Percentiles rank a stretch among this genome's conserved stretches.
These are phyloP conservation scores for Cariama cristata DNA, from an alignment of 2,113 vertebrate species.

Conservation along the genomic window DNA sequence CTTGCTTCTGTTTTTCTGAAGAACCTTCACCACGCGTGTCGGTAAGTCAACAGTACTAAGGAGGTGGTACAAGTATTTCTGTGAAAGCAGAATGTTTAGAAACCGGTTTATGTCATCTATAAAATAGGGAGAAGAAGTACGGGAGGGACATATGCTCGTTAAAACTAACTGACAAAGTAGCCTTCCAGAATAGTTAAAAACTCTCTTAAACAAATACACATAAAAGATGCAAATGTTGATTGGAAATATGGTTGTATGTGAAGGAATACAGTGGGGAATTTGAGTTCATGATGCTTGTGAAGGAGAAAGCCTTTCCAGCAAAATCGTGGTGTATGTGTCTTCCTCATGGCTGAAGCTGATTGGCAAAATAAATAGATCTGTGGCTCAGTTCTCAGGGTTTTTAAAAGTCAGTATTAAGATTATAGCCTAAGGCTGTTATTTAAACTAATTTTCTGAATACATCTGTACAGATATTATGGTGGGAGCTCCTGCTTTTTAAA, in stretches of 20 bases:
- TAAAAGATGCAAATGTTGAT: neutral
- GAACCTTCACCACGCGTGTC: fast-evolving
- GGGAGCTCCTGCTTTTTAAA: neutral
- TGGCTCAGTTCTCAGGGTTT: neutral
- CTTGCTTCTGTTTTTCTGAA: neutral
- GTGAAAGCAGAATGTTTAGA: neutral
- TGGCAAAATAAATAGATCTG: neutral
- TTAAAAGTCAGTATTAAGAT: neutral
- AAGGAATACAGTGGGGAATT: neutral
- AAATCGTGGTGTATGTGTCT: neutral
- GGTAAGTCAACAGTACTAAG: fast-evolving
- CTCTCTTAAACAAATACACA: neutral
- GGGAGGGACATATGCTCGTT: neutral
- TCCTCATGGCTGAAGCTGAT: neutral
- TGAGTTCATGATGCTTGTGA: neutral
- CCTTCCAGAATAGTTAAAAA: neutral
- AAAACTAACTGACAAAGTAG: neutral
- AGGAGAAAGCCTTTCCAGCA: neutral
- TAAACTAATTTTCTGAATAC: neutral
- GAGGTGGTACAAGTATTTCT: neutral
- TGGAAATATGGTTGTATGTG: fast-evolving
- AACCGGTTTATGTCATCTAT: neutral
- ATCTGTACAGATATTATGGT: neutral
- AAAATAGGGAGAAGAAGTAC: neutral
- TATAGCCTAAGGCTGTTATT: neutral